Evolutionary conservation across 92 coral and sea anemone genomes (phyloP).

Genomic region (Muricea muricata): DNA sequence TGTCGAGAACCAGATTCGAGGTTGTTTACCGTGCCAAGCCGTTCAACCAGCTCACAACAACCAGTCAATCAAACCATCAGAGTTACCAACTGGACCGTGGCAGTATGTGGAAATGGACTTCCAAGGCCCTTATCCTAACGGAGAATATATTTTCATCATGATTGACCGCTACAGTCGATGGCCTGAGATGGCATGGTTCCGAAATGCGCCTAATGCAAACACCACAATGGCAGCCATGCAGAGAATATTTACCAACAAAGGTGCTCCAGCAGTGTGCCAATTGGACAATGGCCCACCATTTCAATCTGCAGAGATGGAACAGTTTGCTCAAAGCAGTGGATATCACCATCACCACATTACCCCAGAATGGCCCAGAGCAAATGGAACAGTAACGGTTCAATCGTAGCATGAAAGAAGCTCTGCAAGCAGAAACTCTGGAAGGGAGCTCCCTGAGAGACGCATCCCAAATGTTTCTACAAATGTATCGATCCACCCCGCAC

Average conservation of each 20-base stretch:
- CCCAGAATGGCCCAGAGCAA: slow-evolving; percentile 45
- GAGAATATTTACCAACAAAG: slow-evolving; percentile 35
- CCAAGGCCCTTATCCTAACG: slow-evolving; percentile 17
- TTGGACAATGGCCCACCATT: slow-evolving; percentile 56
- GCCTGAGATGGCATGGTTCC: slow-evolving; percentile 44
- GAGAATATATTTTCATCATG: slow-evolving; percentile 37
- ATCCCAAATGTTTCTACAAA: background rate
- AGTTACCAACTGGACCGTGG: slow-evolving; percentile 18
- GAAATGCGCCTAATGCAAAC: slow-evolving; percentile 15
- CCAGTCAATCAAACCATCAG: slow-evolving; percentile 21
- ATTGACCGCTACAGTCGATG: slow-evolving; percentile 49
- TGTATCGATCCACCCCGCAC: slow-evolving; percentile 26
- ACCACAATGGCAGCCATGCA: slow-evolving; percentile 39
- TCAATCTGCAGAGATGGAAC: slow-evolving; percentile 46
- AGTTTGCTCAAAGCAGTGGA: slow-evolving; percentile 12
- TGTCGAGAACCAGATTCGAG: background rate
- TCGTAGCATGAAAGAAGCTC: slow-evolving; percentile 17
- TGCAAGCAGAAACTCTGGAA: slow-evolving; percentile 10
- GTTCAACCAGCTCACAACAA: background rate
- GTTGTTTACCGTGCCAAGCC: background rate
- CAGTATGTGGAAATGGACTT: slow-evolving; percentile 29
- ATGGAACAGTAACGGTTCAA: slow-evolving; percentile 51
- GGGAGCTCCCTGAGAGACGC: background rate
- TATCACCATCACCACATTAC: slow-evolving; percentile 26
- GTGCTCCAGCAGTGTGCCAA: slow-evolving; percentile 41